phyloP scores from a whole-genome alignment of 2,888 invertebrate species.

The Globia sparganii region DNA sequence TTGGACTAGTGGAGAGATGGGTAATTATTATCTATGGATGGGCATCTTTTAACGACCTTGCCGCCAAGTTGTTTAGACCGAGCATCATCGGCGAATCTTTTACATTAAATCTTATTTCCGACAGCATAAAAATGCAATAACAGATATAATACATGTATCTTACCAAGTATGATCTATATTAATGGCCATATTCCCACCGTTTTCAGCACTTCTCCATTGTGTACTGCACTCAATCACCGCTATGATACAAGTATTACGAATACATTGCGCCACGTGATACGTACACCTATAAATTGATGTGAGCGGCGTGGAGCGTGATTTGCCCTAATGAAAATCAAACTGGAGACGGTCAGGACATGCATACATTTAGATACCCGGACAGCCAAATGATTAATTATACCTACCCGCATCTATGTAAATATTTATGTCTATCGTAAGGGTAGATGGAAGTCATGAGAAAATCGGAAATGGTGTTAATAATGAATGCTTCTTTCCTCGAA shows the following conservation, averaged over 20 bases:
- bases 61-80: no score
- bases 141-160: background rate
- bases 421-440: slow-evolving; percentile 15
- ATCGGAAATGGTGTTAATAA: slow-evolving; percentile 1
- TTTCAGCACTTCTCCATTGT: slow-evolving; percentile 20
- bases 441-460: slow-evolving; percentile 1
- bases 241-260: slow-evolving; percentile 36
- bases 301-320: slow-evolving; percentile 61
- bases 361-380: slow-evolving; percentile 68
- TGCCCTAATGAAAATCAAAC: slow-evolving; percentile 70
- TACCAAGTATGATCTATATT: slow-evolving; percentile 12
- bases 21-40: no score
- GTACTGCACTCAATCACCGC: slow-evolving; percentile 41
- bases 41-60: no score
- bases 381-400: slow-evolving; percentile 64
- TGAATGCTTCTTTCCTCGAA: background rate
- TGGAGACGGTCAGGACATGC: slow-evolving; percentile 65
- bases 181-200: slow-evolving; percentile 21
- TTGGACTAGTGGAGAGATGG: no score
- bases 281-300: slow-evolving; percentile 60
- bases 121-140: background rate
- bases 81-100: no score
- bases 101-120: no score
- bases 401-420: slow-evolving; percentile 42
- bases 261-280: slow-evolving; percentile 45